Conservation (phyloP, 2,888 invertebrate genomes). For the Drosophila picticornis region DNA sequence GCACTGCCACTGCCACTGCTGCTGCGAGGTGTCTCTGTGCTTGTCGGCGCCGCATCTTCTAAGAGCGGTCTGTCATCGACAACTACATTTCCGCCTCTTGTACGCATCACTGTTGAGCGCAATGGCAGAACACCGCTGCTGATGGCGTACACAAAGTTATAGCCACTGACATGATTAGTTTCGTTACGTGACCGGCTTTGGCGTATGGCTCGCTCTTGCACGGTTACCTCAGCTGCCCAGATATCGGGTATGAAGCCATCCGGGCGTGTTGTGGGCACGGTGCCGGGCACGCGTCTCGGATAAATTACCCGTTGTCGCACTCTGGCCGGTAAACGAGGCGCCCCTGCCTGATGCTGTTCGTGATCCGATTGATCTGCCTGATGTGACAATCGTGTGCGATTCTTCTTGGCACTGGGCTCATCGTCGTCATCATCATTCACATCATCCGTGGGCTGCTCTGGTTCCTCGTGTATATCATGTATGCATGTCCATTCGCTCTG, state of each 20-base stretch:
- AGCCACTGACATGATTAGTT: slow-evolving; percentile 79
- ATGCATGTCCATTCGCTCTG: slow-evolving; percentile 97
- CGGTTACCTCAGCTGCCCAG: slow-evolving; percentile 85
- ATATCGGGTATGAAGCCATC: slow-evolving; percentile 84
- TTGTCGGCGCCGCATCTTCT: neutral
- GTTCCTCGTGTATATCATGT: slow-evolving; percentile 93
- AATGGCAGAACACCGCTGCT: slow-evolving; percentile 84
- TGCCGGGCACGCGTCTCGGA: slow-evolving; percentile 5
- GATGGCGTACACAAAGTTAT: slow-evolving; percentile 85
- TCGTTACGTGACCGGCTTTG: slow-evolving; percentile 80
- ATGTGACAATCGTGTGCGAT: slow-evolving; percentile 26
- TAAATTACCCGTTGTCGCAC: slow-evolving; percentile 12
- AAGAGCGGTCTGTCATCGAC: neutral
- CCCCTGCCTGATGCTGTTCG: neutral
- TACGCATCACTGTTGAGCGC: slow-evolving; percentile 13
- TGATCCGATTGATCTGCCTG: slow-evolving; percentile 6
- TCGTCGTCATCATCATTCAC: slow-evolving; percentile 67
- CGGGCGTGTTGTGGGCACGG: slow-evolving; percentile 27
- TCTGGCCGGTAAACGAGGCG: slow-evolving; percentile 3
- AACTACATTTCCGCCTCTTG: neutral
- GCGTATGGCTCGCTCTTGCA: slow-evolving; percentile 83
- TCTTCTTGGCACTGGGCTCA: slow-evolving; percentile 54
- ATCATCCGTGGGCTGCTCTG: slow-evolving; percentile 83
- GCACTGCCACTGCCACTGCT: neutral
- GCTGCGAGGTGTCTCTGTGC: neutral